These are phyloP conservation scores for Lutjanus erythropterus DNA, from an alignment of 2,113 vertebrate genomes.

Conservation along the genomic window DNA sequence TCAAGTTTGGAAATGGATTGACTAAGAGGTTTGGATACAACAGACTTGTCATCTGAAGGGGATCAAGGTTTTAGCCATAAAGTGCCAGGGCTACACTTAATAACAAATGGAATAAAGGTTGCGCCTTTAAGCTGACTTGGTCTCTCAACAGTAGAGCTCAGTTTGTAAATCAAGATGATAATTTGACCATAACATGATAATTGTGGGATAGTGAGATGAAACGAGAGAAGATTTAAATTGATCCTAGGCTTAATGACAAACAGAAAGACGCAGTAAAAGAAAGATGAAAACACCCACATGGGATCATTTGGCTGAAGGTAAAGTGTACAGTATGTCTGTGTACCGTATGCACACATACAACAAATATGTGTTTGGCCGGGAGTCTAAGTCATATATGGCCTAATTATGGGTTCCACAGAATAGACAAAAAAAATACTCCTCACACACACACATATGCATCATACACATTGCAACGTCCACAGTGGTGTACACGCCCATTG, in stretches of 20 bases:
- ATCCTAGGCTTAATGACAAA: constrained; percentile 57
- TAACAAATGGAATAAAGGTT: constrained; percentile 47
- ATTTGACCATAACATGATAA: constrained; percentile 64
- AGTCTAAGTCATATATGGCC: constrained; percentile 77
- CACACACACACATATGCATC: constrained; percentile 43
- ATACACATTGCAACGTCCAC: constrained; percentile 82
- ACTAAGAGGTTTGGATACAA: constrained; percentile 16
- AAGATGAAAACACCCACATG: constrained; percentile 61
- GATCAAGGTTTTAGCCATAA: constrained; percentile 49
- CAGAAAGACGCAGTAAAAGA: constrained; percentile 22
- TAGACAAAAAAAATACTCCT: constrained; percentile 46
- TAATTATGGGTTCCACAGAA: constrained; percentile 83
- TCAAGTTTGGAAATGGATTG: constrained; percentile 26
- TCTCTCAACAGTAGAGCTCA: constrained; percentile 35
- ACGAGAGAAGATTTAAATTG: constrained; percentile 53
- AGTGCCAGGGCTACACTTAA: constrained; percentile 43
- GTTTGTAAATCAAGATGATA: constrained; percentile 63
- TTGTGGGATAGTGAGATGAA: constrained; percentile 62
- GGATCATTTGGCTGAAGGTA: constrained; percentile 55
- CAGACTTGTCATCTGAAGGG: constrained; percentile 19
- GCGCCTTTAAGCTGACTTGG: constrained; percentile 33
- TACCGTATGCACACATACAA: constrained; percentile 20
- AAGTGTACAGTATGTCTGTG: constrained; percentile 27
- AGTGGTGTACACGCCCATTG: constrained; percentile 82
- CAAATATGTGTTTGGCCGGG: constrained; percentile 77